Conservation (phyloP, 2,888 invertebrate genomes). For the Cremastinae sp. region DNA sequence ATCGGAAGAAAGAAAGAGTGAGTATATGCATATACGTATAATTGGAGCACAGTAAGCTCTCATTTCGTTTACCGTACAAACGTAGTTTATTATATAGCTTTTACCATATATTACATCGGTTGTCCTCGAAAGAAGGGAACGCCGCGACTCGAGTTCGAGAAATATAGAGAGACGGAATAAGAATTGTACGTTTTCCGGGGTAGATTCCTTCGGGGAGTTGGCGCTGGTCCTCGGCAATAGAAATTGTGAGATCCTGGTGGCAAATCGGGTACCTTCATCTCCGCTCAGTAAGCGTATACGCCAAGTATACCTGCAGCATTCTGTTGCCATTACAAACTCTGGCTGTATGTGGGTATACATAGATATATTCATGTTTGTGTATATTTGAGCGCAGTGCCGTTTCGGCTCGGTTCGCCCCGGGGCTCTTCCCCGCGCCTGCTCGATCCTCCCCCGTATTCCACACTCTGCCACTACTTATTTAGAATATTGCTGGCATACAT, state of each 20-base stretch:
- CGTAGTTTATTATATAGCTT: neutral
- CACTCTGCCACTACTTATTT: constrained; percentile 75
- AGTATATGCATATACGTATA: constrained; percentile 50
- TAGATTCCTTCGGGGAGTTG: constrained; percentile 46
- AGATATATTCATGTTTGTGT: too few species aligned
- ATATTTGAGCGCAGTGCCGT: constrained; percentile 33
- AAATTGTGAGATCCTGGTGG: constrained; percentile 41
- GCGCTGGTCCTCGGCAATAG: constrained; percentile 27
- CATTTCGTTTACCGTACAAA: constrained; percentile 33
- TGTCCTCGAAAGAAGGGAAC: neutral
- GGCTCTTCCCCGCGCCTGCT: constrained; percentile 21
- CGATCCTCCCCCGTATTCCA: constrained; percentile 44
- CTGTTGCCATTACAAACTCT: constrained; percentile 42
- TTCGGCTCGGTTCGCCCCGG: constrained; percentile 35
- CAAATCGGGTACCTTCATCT: constrained; percentile 46
- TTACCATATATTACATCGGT: constrained; percentile 13
- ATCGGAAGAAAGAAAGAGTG: constrained; percentile 10
- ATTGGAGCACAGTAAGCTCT: constrained; percentile 57
- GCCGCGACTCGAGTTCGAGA: constrained; percentile 6
- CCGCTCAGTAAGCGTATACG: constrained; percentile 15
- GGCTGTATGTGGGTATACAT: constrained; percentile 9
- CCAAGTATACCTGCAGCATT: neutral
- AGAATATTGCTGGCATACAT: constrained; percentile 80
- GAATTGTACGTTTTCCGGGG: constrained; percentile 41
- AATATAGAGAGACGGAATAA: constrained; percentile 42